Percentiles rank a stretch among this genome's conserved stretches.
Conservation (phyloP, 2,888 invertebrate genomes). For the Polymixis flavicincta region DNA sequence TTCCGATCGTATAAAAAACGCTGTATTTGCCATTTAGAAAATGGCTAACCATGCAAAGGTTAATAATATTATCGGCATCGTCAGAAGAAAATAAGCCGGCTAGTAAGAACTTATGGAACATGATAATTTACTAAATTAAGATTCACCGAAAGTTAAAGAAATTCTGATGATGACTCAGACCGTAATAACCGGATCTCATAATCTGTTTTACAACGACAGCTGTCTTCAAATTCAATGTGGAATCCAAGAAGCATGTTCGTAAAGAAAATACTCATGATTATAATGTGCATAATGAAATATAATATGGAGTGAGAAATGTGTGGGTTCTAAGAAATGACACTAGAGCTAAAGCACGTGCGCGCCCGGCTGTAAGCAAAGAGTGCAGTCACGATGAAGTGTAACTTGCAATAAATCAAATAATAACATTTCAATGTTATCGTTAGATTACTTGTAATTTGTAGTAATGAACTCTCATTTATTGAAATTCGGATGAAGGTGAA, state of each 20-base stretch:
- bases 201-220: constrained; percentile 42
- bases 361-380: constrained; percentile 37
- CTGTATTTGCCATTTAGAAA: constrained; percentile 4
- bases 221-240: constrained; percentile 27
- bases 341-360: constrained; percentile 56
- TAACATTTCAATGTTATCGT: constrained; percentile 7
- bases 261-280: constrained; percentile 5
- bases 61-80: neutral
- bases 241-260: constrained; percentile 20
- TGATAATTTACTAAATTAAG: constrained; percentile 38
- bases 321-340: constrained; percentile 54
- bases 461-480: neutral
- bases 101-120: constrained; percentile 26
- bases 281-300: constrained; percentile 19
- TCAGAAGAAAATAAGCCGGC: constrained; percentile 17
- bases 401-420: neutral
- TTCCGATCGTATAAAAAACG: constrained; percentile 4
- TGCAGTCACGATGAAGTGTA: constrained; percentile 20
- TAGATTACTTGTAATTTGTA: neutral
- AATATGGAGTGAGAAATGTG: constrained; percentile 25
- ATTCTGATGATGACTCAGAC: constrained; percentile 46
- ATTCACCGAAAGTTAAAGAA: constrained; percentile 58
- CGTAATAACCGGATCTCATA: constrained; percentile 51
- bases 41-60: constrained; percentile 16
- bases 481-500: neutral